Conservation (phyloP, 2,888 invertebrate genomes). For the Agrochola macilenta region DNA sequence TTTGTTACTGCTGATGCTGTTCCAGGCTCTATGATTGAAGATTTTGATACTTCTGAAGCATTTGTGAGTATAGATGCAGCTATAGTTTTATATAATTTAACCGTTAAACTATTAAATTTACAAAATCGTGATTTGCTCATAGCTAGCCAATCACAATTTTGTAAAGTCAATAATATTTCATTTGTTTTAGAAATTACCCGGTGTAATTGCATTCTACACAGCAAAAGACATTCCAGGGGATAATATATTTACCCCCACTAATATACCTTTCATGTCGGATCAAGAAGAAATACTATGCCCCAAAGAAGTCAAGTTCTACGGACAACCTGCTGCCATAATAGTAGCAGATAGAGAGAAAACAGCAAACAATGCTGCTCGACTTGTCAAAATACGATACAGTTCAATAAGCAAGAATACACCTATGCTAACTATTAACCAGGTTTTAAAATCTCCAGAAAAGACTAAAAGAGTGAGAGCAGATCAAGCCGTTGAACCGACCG, state of each 20-base stretch:
- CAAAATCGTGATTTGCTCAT: not conserved
- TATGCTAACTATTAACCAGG: conserved; percentile 71
- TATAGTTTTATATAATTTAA: not conserved
- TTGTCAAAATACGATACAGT: conserved; percentile 90
- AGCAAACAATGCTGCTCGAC: conserved; percentile 89
- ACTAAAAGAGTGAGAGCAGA: conserved; percentile 58
- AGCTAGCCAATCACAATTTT: too few relatives aligned
- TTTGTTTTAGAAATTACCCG: conserved; percentile 88
- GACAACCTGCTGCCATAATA: conserved; percentile 85
- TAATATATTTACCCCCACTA: conserved; percentile 87
- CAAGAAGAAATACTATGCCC: conserved; percentile 85
- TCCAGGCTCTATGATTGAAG: conserved; percentile 88
- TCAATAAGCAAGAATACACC: conserved; percentile 77
- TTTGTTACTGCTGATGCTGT: conserved; percentile 90
- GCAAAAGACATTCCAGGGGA: conserved; percentile 92
- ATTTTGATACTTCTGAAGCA: conserved; percentile 91
- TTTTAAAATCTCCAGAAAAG: conserved; percentile 72
- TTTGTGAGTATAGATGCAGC: conserved; percentile 85
- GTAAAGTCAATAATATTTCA: not conserved
- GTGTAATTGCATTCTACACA: conserved; percentile 91
- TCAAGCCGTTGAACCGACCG: conserved; percentile 69
- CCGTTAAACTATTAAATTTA: not conserved
- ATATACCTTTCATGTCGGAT: conserved; percentile 53
- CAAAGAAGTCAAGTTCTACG: conserved; percentile 77
- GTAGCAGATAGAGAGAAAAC: conserved; percentile 90